phyloP scores from a whole-genome alignment of 2,113 vertebrate species.

The Gobius niger region DNA sequence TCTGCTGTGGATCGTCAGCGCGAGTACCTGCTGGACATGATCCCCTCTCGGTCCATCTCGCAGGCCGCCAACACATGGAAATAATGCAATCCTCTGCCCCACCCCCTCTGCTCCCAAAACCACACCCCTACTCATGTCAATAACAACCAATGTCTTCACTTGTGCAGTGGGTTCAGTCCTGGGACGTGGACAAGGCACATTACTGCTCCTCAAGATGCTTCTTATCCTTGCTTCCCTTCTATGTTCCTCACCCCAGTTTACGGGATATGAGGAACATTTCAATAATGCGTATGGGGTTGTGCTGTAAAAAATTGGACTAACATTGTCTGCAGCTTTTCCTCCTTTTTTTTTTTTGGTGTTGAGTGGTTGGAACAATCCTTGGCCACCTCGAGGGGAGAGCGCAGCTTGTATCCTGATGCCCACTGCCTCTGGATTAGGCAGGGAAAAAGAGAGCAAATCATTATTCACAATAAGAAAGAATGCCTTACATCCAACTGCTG shows the following conservation, averaged over 20 bases:
- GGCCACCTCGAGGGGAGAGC: slow-evolving; percentile 37
- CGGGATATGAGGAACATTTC: slow-evolving; percentile 42
- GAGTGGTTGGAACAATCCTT: slow-evolving; percentile 37
- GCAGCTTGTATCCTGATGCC: slow-evolving; percentile 7
- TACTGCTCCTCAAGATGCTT: slow-evolving; percentile 36
- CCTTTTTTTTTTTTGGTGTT: slow-evolving; percentile 20
- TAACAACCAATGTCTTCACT: slow-evolving; percentile 70
- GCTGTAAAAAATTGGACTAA: slow-evolving; percentile 33
- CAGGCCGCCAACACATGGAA: slow-evolving; percentile 95
- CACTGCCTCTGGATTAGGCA: slow-evolving; percentile 54
- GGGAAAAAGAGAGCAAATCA: slow-evolving; percentile 31
- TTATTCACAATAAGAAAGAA: slow-evolving; percentile 30
- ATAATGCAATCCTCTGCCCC: slow-evolving; percentile 74
- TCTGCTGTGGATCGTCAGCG: slow-evolving; percentile 93
- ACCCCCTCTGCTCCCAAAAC: slow-evolving; percentile 28
- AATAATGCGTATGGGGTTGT: slow-evolving; percentile 31
- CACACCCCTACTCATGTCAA: slow-evolving; percentile 58
- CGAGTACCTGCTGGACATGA: slow-evolving; percentile 98
- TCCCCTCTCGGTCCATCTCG: slow-evolving; percentile 94
- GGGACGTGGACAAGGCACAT: slow-evolving; percentile 39
- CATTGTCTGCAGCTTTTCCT: slow-evolving; percentile 20
- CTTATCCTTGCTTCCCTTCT: slow-evolving; percentile 34
- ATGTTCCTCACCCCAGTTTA: slow-evolving; percentile 33
- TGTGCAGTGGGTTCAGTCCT: slow-evolving; percentile 57
- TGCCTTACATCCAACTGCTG: slow-evolving; percentile 54